Conservation (phyloP, 2,113 vertebrate genomes). For the Apistogramma diplotaenia region DNA sequence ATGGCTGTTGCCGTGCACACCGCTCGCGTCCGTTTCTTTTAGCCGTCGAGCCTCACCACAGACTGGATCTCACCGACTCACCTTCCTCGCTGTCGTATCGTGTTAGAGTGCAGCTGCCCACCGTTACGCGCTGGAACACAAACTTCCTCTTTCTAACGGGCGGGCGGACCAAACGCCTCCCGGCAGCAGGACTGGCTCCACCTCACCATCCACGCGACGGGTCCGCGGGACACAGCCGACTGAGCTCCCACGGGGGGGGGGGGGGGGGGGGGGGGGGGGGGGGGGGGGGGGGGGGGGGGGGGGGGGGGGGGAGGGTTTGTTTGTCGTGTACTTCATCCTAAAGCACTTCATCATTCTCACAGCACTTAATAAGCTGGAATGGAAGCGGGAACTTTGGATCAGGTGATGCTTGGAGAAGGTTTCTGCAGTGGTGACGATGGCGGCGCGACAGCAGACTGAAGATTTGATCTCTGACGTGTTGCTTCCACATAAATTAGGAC, state of each 20-base stretch:
- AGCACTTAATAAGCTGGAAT: conserved; percentile 61
- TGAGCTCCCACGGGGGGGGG: background rate
- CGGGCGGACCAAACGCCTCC: conserved; percentile 5
- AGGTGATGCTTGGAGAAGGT: background rate
- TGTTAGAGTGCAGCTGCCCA: conserved; percentile 26
- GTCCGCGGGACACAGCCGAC: background rate
- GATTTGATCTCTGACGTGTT: background rate
- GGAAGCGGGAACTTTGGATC: conserved; percentile 1
- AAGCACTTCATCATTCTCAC: conserved; percentile 72
- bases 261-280: background rate
- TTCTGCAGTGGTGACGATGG: background rate
- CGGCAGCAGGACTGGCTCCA: background rate
- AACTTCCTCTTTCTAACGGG: background rate
- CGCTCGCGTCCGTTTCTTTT: conserved; percentile 14
- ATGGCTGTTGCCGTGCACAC: conserved; percentile 66
- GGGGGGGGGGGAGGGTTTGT: background rate
- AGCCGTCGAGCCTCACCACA: conserved; percentile 36
- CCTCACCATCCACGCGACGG: background rate
- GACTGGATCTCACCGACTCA: conserved; percentile 2
- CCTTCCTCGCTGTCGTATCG: conserved; percentile 13
- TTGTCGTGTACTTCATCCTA: conserved; percentile 22
- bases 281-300: background rate
- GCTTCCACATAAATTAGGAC: background rate
- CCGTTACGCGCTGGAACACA: background rate
- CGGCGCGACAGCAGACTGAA: background rate